Base-by-base conservation (phyloP, 2,888 invertebrate species). In the Eumacrocentrus americanus region DNA sequence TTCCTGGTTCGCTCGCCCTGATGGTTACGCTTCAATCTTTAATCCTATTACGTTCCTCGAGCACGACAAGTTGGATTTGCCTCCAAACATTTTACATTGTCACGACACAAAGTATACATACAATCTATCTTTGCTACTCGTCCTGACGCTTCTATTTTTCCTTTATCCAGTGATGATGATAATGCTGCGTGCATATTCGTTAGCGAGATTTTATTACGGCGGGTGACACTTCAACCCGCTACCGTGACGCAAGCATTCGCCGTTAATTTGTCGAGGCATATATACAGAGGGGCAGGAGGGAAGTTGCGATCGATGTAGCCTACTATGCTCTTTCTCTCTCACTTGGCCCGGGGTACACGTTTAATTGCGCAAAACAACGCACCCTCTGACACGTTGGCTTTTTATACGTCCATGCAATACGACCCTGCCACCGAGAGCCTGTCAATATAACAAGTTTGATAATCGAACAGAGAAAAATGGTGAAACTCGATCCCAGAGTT, bases 191-290 rank as follows among this genome's bases (percentile, higher is more conserved):
- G 37, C 37, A 50, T 48, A 57, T 57, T 42, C 18, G 50, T 56
- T 56, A 56, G 48, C 25, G 56, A 56, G 66, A 62, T 66, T 64
- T 64, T 46, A 60, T 64, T 54, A 61, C 66, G 64, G 52, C 64
- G 56, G 63, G 61, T 58, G 61, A 64, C 59, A 64, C 63, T 66
- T 63, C 55, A 62, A 60, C 58, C 62, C 47, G 52, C 61, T 60
- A 59, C 57, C 35, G 46, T 57, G 57, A 60, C 56, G 58, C 60
- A 62, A 61, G 53, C 62, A 57, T 57, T 40, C 37, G 48, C 35
- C 50, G 54, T 59, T 53, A 59, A 59, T 59, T 59, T 51, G 47
- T 22, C 34, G 44, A 60, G 60, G 40, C 44, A 53, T 46, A n/a
- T n/a, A n/a, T n/a, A n/a, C 25, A 47, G 25, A 37, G 16, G 25